A percentile compares a stretch with the other conserved stretches of the same genome.
Conservation (phyloP, 2,888 invertebrate genomes). For the Synanthedon vespiformis region DNA sequence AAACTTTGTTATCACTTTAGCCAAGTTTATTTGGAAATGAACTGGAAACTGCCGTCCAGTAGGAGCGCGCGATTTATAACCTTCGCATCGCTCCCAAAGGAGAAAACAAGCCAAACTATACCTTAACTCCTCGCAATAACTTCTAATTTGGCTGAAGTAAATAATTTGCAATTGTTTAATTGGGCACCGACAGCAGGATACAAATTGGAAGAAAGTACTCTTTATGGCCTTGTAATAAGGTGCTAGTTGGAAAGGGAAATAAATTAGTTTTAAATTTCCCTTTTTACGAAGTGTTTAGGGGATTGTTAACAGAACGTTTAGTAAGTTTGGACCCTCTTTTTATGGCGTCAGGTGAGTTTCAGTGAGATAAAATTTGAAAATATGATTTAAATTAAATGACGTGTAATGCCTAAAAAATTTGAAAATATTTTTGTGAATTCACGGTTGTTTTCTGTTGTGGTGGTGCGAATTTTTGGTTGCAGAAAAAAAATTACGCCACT, state of each 20-base stretch:
- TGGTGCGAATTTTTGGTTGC: too few species aligned
- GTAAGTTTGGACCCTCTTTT: background rate
- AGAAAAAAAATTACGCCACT: too few species aligned
- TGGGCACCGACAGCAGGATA: background rate
- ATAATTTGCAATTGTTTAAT: background rate
- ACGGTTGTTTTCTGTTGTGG: too few species aligned
- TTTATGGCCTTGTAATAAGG: slow-evolving; percentile 1
- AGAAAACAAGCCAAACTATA: background rate
- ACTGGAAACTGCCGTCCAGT: slow-evolving; percentile 48
- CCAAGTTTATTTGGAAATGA: slow-evolving; percentile 58
- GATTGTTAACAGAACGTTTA: background rate
- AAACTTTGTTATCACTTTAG: slow-evolving; percentile 56
- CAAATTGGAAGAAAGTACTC: background rate
- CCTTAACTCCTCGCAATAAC: background rate
- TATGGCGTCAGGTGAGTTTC: slow-evolving; percentile 2
- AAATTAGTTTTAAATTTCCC: background rate
- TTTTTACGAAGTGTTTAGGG: background rate
- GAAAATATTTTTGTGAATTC: too few species aligned
- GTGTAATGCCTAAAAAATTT: too few species aligned
- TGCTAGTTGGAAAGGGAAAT: background rate
- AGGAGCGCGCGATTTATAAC: slow-evolving; percentile 39
- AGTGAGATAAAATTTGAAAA: too few species aligned
- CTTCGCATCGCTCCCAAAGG: background rate
- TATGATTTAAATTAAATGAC: too few species aligned
- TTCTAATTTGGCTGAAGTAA: background rate